These are phyloP conservation scores for Euphysa ruthae DNA, from an alignment of 30 jellyfish, hydroid and myxozoan genomes.

Conservation along the genomic window DNA sequence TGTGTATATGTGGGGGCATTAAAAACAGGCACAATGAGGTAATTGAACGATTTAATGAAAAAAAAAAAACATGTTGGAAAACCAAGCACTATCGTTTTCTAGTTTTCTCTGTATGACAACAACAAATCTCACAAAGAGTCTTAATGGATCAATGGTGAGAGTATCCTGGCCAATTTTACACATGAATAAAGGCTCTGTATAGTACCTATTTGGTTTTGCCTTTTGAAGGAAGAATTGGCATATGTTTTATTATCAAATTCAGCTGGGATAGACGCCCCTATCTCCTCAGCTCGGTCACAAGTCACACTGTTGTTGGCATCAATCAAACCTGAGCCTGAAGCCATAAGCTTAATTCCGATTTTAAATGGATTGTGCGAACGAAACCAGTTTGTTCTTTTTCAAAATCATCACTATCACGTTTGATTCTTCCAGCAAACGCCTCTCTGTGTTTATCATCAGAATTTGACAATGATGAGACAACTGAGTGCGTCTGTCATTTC, in stretches of 20 bases:
- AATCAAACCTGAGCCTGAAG: slow-evolving; percentile 12
- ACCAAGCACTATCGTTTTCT: slow-evolving; percentile 9
- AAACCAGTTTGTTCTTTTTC: slow-evolving; percentile 21
- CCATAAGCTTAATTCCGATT: not conserved
- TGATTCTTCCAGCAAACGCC: slow-evolving; percentile 9
- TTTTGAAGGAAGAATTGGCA: slow-evolving; percentile 1
- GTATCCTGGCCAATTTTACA: slow-evolving; percentile 22
- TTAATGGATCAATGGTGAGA: slow-evolving; percentile 50
- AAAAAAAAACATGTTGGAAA: no score
- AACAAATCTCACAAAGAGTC: slow-evolving; percentile 24
- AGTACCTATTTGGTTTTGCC: slow-evolving; percentile 11
- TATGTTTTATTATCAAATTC: not conserved
- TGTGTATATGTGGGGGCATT: no score
- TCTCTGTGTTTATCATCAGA: not conserved
- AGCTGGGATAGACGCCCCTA: slow-evolving; percentile 9
- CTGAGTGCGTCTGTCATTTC: slow-evolving; percentile 1
- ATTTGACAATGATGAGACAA: not conserved
- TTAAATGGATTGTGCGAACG: slow-evolving; percentile 4
- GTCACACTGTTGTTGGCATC: not conserved
- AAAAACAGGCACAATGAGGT: no score
- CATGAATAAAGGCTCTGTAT: not conserved
- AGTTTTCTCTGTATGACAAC: slow-evolving; percentile 5
- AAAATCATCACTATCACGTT: slow-evolving; percentile 13
- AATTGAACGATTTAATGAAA: no score
- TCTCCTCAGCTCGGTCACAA: slow-evolving; percentile 27